phyloP scores from a whole-genome alignment of 2,888 invertebrate species.

The Drosophila meridionalis region DNA sequence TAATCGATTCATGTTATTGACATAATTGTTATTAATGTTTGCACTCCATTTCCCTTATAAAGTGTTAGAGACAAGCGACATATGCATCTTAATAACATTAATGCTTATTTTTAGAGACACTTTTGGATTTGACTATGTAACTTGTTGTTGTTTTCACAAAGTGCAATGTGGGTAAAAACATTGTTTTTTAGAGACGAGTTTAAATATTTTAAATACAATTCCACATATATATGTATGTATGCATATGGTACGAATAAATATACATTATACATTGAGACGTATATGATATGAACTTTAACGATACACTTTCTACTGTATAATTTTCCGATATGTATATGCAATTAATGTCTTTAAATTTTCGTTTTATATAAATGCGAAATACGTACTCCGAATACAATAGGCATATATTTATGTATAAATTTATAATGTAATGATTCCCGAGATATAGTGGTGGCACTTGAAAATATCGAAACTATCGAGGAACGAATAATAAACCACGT shows the following conservation, averaged over 20 bases:
- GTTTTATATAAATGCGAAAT: slow-evolving; percentile 38
- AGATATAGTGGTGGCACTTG: slow-evolving; percentile 53
- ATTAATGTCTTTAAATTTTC: slow-evolving; percentile 16
- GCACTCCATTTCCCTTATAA: not conserved
- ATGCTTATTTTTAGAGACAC: not conserved
- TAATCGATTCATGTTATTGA: slow-evolving; percentile 11
- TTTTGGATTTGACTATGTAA: not conserved
- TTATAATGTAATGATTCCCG: slow-evolving; percentile 60
- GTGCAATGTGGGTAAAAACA: not conserved
- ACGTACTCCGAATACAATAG: slow-evolving; percentile 53
- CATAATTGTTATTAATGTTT: slow-evolving; percentile 10
- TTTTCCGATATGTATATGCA: not conserved
- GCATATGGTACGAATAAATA: slow-evolving; percentile 20
- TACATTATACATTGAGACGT: slow-evolving; percentile 1
- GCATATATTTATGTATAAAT: slow-evolving; percentile 61
- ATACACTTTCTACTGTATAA: not conserved
- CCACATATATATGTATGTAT: slow-evolving; percentile 23
- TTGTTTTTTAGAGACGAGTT: not conserved
- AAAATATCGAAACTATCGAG: slow-evolving; percentile 43
- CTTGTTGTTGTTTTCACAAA: not conserved
- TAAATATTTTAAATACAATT: slow-evolving; percentile 3
- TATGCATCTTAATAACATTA: not conserved
- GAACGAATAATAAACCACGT: slow-evolving; percentile 17
- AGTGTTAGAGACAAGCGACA: not conserved
- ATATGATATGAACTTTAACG: not conserved